Evolutionary conservation across 1,140 invertebrate species (phyloP).

Genomic region (Atta texana): DNA sequence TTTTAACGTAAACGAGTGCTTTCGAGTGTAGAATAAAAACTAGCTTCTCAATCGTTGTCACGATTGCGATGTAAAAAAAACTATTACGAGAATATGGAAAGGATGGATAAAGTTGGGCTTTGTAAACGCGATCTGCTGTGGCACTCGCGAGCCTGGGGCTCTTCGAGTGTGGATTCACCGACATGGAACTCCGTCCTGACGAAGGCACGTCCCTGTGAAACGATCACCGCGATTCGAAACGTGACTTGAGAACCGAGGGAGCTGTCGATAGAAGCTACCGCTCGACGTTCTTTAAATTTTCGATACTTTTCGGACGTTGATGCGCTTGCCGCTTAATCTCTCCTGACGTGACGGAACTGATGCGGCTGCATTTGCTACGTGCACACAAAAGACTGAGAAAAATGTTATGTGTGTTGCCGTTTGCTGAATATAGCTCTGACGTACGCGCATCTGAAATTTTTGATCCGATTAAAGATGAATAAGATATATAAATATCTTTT

Average conservation of each 20-base stretch:
- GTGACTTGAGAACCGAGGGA: constrained; percentile 67
- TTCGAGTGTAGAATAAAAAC: not conserved
- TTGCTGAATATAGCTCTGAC: not conserved
- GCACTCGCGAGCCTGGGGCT: constrained; percentile 1
- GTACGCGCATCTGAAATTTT: not conserved
- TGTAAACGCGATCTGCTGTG: constrained; percentile 21
- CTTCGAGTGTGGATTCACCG: constrained; percentile 56
- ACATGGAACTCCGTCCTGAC: constrained; percentile 36
- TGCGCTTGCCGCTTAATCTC: constrained; percentile 53
- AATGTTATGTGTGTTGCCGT: not conserved
- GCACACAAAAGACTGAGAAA: constrained; percentile 4
- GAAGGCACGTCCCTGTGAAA: constrained; percentile 72
- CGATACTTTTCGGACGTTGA: constrained; percentile 68
- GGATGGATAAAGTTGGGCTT: constrained; percentile 20
- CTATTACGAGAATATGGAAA: not conserved
- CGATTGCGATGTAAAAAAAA: constrained; percentile 29
- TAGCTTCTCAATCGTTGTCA: not conserved
- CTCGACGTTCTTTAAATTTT: constrained; percentile 69
- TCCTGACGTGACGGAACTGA: constrained; percentile 39
- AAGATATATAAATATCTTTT: not conserved
- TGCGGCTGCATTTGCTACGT: constrained; percentile 43
- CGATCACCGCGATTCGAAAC: constrained; percentile 75
- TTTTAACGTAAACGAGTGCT: constrained; percentile 67
- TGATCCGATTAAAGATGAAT: not conserved
- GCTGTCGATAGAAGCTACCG: constrained; percentile 32